Evolutionary conservation across 2,888 invertebrate species (phyloP), one percentile per base, ranked within the genome.

Genomic region (Ditylenchus weischeri): DNA sequence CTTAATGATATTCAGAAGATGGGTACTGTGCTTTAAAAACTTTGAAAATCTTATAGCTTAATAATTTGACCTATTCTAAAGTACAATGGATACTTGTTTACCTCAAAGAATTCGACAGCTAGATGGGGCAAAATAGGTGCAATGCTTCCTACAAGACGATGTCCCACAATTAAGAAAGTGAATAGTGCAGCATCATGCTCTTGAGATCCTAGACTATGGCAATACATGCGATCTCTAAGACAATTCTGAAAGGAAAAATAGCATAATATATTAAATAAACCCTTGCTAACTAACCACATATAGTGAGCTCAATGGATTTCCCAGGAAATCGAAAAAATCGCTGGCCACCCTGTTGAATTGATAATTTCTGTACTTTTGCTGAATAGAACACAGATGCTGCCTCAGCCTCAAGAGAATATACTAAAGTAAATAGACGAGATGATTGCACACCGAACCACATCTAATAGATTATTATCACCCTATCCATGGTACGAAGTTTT

Each of bases 71-170:
- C 29, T 29, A 4, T 29, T 5, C 5, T 29, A 29, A 29, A 29
- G 5, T 29, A 29, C 2, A 29, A 29, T 2, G 29, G 5, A 29
- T 29, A 29, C 29, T 29, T 29, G 5, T 29, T 29, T 29, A 29
- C 29, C 64, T 29, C 3, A 35, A 71, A 71, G 57, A 76, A 77
- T 69, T 81, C 81, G 5, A 72, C 58, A 7, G 77, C 70, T 10
- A 81, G 59, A 73, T 81, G 81, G 6, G 81, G 81, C 13, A 81
- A 68, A 47, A 81, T 66, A 13, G 81, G 79, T n/a, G 80, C 75
- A 18, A 82, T 73, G 21, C 69, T 36, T 15, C 63, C 64, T 15
- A 77, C 68, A 11, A 82, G 57, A 21, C 19, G 38, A 15, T 59
- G 23, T 4, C 76, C 73, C 15, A 72, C 66, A 64, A 58, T 54